Evolutionary conservation across 2,888 invertebrate species (phyloP).

Genomic region (Loripinus fragilis): DNA sequence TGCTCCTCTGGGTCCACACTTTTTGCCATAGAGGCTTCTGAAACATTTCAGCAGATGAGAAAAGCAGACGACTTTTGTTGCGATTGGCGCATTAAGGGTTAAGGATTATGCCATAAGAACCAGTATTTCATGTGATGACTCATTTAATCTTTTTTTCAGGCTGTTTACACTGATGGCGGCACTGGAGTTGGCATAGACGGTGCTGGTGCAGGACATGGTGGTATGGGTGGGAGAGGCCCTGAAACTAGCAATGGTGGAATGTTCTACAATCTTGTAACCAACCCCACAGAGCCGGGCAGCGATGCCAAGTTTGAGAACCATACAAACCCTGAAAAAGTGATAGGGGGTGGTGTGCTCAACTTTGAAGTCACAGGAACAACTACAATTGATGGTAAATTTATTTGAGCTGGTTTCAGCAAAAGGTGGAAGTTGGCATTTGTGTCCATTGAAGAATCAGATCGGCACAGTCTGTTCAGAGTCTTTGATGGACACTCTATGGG

Average conservation of each 20-base stretch:
- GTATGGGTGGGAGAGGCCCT: constrained; percentile 65
- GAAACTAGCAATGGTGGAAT: constrained; percentile 54
- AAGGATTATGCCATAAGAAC: too few species aligned
- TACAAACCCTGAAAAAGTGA: constrained; percentile 16
- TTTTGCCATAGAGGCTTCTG: too few species aligned
- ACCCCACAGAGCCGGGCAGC: constrained; percentile 64
- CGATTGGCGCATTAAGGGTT: too few species aligned
- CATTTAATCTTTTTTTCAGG: constrained; percentile 34
- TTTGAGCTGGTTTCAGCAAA: too few species aligned
- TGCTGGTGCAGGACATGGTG: constrained; percentile 73
- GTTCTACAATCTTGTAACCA: constrained; percentile 61
- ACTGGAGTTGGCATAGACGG: constrained; percentile 62
- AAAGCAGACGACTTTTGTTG: too few species aligned
- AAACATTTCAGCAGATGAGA: too few species aligned
- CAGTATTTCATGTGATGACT: too few species aligned
- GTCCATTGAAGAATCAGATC: too few species aligned
- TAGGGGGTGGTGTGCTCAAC: constrained; percentile 68
- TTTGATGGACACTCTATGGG: too few species aligned
- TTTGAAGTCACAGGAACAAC: constrained; percentile 53
- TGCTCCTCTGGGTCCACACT: too few species aligned
- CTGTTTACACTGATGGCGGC: constrained; percentile 47
- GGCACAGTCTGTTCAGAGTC: too few species aligned
- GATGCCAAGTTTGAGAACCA: constrained; percentile 47
- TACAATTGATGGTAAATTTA: constrained; percentile 69
- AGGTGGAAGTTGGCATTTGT: too few species aligned